Percentiles rank a stretch among this genome's conserved stretches.
These are phyloP conservation scores for Verasper variegatus DNA, from an alignment of 2,113 vertebrate species.

Conservation along the genomic window DNA sequence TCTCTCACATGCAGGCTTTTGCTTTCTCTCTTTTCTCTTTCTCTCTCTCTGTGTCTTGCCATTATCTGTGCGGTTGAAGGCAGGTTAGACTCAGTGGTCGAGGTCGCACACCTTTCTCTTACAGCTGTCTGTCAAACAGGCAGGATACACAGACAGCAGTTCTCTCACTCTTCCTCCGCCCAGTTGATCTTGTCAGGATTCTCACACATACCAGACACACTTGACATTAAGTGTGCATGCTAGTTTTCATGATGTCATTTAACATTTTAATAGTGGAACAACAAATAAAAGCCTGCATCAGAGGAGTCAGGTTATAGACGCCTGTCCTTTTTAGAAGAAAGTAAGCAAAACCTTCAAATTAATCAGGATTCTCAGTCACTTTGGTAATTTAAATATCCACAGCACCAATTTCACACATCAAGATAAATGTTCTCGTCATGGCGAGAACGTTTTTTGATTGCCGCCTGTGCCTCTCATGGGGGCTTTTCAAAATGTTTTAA, in stretches of 20 bases:
- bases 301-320: not conserved
- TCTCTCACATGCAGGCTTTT: not conserved
- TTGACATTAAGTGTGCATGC: not conserved
- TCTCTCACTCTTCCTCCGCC: not conserved
- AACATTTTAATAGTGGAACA: not conserved
- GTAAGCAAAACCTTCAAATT: not conserved
- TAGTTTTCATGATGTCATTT: not conserved
- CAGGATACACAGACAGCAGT: not conserved
- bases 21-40: not conserved
- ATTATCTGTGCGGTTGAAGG: constrained; percentile 36
- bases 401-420: not conserved
- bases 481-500: no score
- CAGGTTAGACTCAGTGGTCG: constrained; percentile 43
- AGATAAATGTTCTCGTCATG: not conserved
- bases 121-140: not conserved
- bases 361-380: not conserved
- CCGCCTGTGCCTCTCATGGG: no score
- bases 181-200: not conserved
- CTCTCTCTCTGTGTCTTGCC: constrained; percentile 27
- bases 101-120: not conserved
- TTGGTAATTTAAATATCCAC: not conserved
- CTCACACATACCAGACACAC: not conserved
- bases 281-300: not conserved
- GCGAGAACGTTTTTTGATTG: no score
- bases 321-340: not conserved